phyloP scores from a whole-genome alignment of 2,797 vertebrate genomes.

The Malurus splendens region DNA sequence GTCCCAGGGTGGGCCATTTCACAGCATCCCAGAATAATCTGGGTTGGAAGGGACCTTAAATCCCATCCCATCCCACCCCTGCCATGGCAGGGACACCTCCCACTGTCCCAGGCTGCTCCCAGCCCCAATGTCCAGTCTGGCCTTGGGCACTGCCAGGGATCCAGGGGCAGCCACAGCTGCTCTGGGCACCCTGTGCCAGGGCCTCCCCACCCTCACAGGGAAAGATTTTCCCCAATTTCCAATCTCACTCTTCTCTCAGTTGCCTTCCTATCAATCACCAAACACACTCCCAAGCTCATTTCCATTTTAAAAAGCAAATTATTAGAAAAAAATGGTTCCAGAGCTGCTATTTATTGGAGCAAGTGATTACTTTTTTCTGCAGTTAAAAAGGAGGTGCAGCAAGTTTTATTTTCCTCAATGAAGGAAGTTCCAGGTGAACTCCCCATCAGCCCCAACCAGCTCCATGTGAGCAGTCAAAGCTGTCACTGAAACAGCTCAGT shows the following conservation, averaged over 20 bases:
- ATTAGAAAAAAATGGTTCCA: neutral
- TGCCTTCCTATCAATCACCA: neutral
- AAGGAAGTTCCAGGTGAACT: neutral
- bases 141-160: neutral
- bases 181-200: no score
- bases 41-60: neutral
- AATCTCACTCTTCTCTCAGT: neutral
- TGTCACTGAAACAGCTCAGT: neutral
- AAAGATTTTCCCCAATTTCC: neutral
- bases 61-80: rapidly evolving
- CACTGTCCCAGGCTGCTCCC: neutral
- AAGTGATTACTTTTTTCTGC: neutral
- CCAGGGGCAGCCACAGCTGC: neutral
- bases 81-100: neutral
- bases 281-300: neutral
- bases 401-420: neutral
- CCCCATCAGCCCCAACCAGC: neutral
- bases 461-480: neutral
- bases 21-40: neutral
- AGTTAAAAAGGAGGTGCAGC: neutral
- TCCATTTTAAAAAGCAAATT: neutral
- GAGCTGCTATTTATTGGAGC: neutral
- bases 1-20: neutral
- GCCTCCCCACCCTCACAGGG: neutral
- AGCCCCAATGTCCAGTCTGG: neutral